Evolutionary conservation across 92 coral and sea anemone species (phyloP).

Genomic region (Chrysogorgia sp.): DNA sequence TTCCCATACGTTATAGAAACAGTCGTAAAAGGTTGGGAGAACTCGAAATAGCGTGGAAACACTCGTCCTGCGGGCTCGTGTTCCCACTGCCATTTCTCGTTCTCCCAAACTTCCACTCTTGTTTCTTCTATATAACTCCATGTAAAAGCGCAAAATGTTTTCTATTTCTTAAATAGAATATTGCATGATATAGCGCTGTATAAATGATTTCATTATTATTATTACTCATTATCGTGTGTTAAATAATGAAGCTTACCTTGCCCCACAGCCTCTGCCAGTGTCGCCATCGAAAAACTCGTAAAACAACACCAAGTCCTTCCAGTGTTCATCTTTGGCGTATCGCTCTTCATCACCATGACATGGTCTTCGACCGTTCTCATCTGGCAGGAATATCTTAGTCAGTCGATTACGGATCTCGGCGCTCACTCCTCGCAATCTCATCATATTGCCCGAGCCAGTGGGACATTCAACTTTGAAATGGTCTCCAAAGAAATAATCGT

Average conservation of each 20-base stretch:
- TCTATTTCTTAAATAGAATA: no score
- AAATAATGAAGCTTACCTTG: slow-evolving; percentile 66
- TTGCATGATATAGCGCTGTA: no score
- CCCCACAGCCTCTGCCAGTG: slow-evolving; percentile 97
- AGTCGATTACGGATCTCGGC: slow-evolving; percentile 87
- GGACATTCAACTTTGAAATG: slow-evolving; percentile 86
- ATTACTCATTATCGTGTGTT: not conserved
- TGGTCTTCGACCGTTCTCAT: slow-evolving; percentile 84
- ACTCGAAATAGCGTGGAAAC: no score
- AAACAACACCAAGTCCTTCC: slow-evolving; percentile 94
- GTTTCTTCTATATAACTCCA: no score
- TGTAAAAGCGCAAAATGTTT: no score
- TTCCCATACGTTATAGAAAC: no score
- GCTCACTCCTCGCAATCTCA: slow-evolving; percentile 92
- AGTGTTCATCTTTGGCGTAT: slow-evolving; percentile 77
- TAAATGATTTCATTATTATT: no score
- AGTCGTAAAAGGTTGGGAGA: no score
- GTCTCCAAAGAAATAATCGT: slow-evolving; percentile 91
- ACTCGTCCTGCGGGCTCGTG: no score
- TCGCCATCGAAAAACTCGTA: slow-evolving; percentile 97
- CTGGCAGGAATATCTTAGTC: slow-evolving; percentile 78
- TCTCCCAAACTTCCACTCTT: no score
- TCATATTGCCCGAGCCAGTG: slow-evolving; percentile 88
- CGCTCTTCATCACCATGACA: slow-evolving; percentile 88
- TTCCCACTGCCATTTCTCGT: no score